Conservation (phyloP, 2,113 vertebrate genomes). For the Apodemus sylvaticus region DNA sequence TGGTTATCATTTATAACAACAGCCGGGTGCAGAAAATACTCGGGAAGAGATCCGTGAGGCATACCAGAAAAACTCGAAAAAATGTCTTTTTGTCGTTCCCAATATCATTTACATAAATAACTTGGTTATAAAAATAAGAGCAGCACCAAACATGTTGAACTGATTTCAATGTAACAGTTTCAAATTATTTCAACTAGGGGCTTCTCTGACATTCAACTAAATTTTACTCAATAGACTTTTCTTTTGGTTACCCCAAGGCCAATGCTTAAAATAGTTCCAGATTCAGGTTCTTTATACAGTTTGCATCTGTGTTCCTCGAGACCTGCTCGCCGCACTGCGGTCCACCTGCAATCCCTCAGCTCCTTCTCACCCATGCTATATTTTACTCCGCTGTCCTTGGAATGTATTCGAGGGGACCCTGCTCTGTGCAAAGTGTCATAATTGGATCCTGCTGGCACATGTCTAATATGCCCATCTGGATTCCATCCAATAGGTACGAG, state of each 20-base stretch:
- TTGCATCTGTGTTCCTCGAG: conserved; percentile 32
- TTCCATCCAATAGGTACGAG: conserved; percentile 60
- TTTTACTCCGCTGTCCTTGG: conserved; percentile 44
- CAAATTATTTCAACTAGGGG: conserved; percentile 41
- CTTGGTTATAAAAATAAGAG: conserved; percentile 68
- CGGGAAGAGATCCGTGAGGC: background rate
- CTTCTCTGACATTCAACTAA: conserved; percentile 52
- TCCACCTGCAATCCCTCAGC: conserved; percentile 27
- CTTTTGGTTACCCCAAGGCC: conserved; percentile 65
- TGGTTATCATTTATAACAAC: background rate
- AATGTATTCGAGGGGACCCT: conserved; percentile 39
- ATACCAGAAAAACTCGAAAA: conserved; percentile 49
- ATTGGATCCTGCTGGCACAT: conserved; percentile 72
- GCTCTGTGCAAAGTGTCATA: conserved; percentile 54
- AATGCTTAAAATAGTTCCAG: conserved; percentile 68
- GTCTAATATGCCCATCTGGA: conserved; percentile 68
- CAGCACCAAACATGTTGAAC: conserved; percentile 59
- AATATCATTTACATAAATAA: conserved; percentile 67
- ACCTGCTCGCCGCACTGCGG: background rate
- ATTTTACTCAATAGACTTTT: conserved; percentile 50
- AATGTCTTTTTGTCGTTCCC: background rate
- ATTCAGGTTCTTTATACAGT: conserved; percentile 25
- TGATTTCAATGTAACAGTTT: conserved; percentile 63
- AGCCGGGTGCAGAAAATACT: background rate
- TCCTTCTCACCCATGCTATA: conserved; percentile 37